phyloP scores from a whole-genome alignment of 2,888 invertebrate genomes.

The Ceratothoa steindachneri region DNA sequence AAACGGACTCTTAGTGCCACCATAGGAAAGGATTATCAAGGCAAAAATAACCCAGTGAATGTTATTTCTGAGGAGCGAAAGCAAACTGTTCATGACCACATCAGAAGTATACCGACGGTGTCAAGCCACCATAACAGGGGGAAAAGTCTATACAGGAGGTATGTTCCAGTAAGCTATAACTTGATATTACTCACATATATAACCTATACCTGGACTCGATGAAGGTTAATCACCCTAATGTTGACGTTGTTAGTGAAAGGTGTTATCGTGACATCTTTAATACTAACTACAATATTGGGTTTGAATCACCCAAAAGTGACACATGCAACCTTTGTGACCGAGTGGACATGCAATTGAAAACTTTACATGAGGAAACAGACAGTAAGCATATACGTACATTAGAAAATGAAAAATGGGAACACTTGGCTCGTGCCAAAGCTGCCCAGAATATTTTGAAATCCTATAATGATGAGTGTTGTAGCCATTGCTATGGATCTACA shows the following conservation, averaged over 20 bases:
- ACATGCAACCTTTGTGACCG: no score
- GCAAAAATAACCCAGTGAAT: background rate
- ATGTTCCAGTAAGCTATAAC: background rate
- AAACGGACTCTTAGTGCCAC: background rate
- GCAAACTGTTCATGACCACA: background rate
- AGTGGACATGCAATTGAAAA: no score
- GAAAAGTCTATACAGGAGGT: background rate
- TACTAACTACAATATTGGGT: background rate
- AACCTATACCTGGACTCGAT: background rate
- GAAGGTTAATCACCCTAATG: background rate
- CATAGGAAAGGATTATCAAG: background rate
- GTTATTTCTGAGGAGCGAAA: background rate
- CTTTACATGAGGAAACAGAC: no score
- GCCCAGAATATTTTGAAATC: no score
- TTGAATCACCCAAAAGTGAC: background rate
- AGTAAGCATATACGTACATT: no score
- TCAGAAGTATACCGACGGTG: background rate
- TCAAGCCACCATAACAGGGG: background rate
- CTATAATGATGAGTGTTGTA: no score
- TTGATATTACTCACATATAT: background rate
- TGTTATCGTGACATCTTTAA: background rate
- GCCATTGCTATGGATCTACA: no score
- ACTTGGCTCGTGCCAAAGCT: no score
- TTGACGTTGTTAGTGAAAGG: background rate
- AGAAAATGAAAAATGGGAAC: no score